Evolutionary conservation across 2,888 invertebrate species (phyloP), one percentile per base, ranked within the genome.

Genomic region (Abscondita cerata): DNA sequence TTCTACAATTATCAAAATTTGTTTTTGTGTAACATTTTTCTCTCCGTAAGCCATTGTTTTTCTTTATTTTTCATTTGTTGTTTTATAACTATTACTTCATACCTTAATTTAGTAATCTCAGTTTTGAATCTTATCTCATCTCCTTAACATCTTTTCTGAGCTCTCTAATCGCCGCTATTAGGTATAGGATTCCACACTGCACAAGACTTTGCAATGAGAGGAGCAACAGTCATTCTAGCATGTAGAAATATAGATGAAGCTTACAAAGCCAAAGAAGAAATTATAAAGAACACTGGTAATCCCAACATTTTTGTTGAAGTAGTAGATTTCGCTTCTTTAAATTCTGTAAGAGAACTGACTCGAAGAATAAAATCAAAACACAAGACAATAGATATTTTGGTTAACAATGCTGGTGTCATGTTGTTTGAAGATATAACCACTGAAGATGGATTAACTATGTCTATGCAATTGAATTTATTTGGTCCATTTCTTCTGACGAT

Each of bases 271-370:
- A 40, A 48, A 36, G 20, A 53, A 33, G 67, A 70, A 4, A 76
- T 80, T 11, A 68, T 75, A 1, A 50, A 65, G 5, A 68, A 70
- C 54, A 77, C 79, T 1, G 72, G 72, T n/a, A 79, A 78, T 54
- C 56, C 62, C 0, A 77, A 81, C 56, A 71, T 81, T 18, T 64
- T 72, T 3, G 71, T 75, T 6, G 80, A 82, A 59, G 76, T 82
- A 36, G 68, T 87, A 16, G 85, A 87, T 64, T 73, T 87, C 25
- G 79, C 82, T 0, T 85, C 85, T 0, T 76, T 87, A 11, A 70
- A 75, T 0, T 86, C 86, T 0, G 81, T 87, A 0, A 79, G 87
- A 48, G 76, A 80, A 31, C 90, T 91, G 73, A 88, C 87, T 0
- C 81, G 84, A 1, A 82, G 84, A 19, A 80, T 90, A 19, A 82